Evolutionary conservation across 2,113 vertebrate species (phyloP).

Genomic region (Crotalus horridus): DNA sequence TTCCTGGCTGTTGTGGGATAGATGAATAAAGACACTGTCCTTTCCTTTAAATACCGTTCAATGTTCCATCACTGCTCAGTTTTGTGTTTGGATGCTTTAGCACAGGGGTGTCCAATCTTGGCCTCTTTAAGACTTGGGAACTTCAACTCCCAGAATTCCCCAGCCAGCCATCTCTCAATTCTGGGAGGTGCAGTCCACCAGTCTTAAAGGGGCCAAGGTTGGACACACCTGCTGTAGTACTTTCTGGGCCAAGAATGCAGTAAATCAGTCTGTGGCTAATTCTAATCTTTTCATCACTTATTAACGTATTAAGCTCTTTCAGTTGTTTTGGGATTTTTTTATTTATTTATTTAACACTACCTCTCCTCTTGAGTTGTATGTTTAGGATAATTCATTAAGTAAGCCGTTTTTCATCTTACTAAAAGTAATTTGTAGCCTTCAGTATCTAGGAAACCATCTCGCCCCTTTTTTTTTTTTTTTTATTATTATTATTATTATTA

Average conservation of each 20-base stretch:
- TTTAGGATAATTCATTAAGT: neutral
- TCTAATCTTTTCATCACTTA: neutral
- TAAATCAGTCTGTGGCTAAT: neutral
- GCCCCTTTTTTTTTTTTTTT: neutral
- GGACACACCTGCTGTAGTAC: neutral
- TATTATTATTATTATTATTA: neutral
- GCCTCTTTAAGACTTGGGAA: neutral
- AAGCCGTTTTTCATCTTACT: neutral
- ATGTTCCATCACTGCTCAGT: neutral
- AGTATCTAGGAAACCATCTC: neutral
- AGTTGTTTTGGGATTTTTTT: neutral
- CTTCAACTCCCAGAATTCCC: neutral
- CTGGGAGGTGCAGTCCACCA: neutral
- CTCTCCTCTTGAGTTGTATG: neutral
- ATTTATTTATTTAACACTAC: neutral
- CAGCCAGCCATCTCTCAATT: neutral
- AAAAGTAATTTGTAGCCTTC: conserved; percentile 6
- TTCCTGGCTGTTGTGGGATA: neutral
- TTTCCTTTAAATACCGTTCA: neutral
- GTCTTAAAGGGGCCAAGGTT: neutral
- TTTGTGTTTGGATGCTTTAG: neutral
- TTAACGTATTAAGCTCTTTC: neutral
- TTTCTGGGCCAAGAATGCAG: neutral
- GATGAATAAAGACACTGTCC: neutral
- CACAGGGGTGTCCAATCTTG: neutral